Evolutionary conservation across 2,797 vertebrate genomes (phyloP), one percentile per base, ranked within the genome.

Genomic region (Phataginus tricuspis): DNA sequence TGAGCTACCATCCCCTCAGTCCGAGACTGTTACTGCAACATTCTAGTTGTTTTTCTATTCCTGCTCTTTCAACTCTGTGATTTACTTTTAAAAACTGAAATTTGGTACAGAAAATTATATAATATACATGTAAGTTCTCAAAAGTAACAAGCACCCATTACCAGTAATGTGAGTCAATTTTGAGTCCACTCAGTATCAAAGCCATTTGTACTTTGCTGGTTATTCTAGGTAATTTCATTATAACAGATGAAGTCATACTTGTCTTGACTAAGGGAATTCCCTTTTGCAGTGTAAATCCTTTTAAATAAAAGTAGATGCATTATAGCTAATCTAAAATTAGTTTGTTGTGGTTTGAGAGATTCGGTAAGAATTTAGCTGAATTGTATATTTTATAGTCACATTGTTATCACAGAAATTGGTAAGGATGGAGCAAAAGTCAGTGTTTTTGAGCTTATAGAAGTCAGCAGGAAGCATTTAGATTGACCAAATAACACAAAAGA

Each of bases 301-400:
- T 84, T 87, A 68, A 63, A 85, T 87, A 68, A 63, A 85, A 91
- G 42, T 85, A 31, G 42, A 14, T 90, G 15, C 53, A 57, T 93
- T 45, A 27, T 64, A 77, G 31, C 37, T 96, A n/a, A 80, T 84
- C 64, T 94, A 94, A 91, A 95, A 57, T 61, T 93, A 57, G 45
- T 64, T 63, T 78, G 39, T 87, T 90, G 39, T 82, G 42, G 49
- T 87, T 53, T 95, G n/a, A 79, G 34, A 92, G 57, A 55, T 89
- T 92, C 23, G 51, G 51, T 86, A 51, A 94, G 49, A 78, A 68
- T 63, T 59, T 34, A n/a, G 25, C n/a, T 61, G 15, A 87, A 49
- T 42, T 93, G 45, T 45, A 37, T 84, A 71, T 90, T 57, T 91
- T 72, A 72, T 72, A 87, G n/a, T 77, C 23, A 57, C 6, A 45